A percentile compares a stretch with the other conserved stretches of the same genome.
Evolutionary conservation across 2,888 invertebrate genomes (phyloP).

Genomic region (Euphydryas editha): DNA sequence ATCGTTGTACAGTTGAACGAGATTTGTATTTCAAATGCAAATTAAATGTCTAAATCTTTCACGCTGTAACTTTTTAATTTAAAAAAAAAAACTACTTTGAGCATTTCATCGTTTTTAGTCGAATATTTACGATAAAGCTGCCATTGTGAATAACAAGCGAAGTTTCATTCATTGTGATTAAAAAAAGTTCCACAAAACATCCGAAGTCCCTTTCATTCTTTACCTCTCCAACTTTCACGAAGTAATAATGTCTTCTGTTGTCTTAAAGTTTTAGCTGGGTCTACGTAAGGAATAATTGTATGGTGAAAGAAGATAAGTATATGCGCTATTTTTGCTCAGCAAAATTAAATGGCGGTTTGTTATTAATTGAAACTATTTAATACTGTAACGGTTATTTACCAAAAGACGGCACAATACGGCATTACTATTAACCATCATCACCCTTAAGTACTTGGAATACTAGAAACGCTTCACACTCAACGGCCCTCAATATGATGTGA

Average conservation of each 20-base stretch:
- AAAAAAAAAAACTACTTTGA: conserved; percentile 4
- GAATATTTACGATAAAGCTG: conserved; percentile 9
- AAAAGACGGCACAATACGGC: background rate
- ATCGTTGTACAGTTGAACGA: no score
- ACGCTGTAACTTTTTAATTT: conserved; percentile 1
- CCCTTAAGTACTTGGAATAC: no score
- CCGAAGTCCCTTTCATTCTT: conserved; percentile 9
- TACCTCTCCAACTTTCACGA: conserved; percentile 47
- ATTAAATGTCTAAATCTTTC: background rate
- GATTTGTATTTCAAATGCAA: background rate
- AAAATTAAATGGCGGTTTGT: background rate
- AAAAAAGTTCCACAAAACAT: conserved; percentile 10
- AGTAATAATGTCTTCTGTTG: conserved; percentile 33
- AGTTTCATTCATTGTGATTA: conserved; percentile 19
- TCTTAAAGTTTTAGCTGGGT: conserved; percentile 29
- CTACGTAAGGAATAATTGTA: conserved; percentile 36
- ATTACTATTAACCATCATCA: no score
- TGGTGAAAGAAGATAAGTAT: conserved; percentile 17
- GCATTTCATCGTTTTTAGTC: conserved; percentile 7
- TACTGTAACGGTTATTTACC: background rate
- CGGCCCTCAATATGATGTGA: no score
- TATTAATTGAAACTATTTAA: background rate
- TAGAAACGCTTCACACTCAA: no score
- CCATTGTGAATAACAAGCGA: conserved; percentile 15
- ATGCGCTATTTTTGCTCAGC: conserved; percentile 1